A percentile compares a stretch with the other conserved stretches of the same genome.
phyloP scores from a whole-genome alignment of 92 coral and sea anemone species.

The Scolanthus callimorphus region DNA sequence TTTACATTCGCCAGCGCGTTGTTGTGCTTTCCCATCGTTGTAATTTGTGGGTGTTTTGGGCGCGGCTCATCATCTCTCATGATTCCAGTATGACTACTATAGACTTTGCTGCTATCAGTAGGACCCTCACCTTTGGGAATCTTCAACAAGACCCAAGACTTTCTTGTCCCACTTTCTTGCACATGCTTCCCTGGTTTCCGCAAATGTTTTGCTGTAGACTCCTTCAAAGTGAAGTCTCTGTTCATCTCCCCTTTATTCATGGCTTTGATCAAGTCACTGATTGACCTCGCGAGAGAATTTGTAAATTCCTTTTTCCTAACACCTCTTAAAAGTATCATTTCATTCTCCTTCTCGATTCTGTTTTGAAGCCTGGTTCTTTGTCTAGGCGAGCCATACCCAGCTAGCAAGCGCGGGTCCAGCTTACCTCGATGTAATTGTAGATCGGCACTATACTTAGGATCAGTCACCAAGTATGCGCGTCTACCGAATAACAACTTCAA shows the following conservation, averaged over 20 bases:
- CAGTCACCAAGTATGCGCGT: conserved; percentile 73
- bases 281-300: conserved; percentile 59
- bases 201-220: neutral
- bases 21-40: conserved; percentile 53
- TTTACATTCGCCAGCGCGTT: conserved; percentile 14
- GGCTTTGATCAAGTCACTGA: conserved; percentile 56
- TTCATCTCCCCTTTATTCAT: conserved; percentile 37
- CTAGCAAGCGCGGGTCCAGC: conserved; percentile 8
- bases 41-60: conserved; percentile 22
- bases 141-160: conserved; percentile 95
- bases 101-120: conserved; percentile 9
- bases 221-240: neutral
- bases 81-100: too few relatives aligned
- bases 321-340: conserved; percentile 19
- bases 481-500: conserved; percentile 82
- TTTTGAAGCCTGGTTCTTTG: conserved; percentile 14
- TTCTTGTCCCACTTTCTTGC: conserved; percentile 57
- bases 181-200: neutral
- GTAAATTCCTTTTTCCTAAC: conserved; percentile 22
- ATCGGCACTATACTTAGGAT: conserved; percentile 36
- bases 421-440: conserved; percentile 12
- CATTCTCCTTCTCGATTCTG: conserved; percentile 21
- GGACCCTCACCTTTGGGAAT: conserved; percentile 61
- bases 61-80: conserved; percentile 6
- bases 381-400: conserved; percentile 20